phyloP scores from a whole-genome alignment of 2,888 invertebrate genomes.

The Drosophila mimetica region DNA sequence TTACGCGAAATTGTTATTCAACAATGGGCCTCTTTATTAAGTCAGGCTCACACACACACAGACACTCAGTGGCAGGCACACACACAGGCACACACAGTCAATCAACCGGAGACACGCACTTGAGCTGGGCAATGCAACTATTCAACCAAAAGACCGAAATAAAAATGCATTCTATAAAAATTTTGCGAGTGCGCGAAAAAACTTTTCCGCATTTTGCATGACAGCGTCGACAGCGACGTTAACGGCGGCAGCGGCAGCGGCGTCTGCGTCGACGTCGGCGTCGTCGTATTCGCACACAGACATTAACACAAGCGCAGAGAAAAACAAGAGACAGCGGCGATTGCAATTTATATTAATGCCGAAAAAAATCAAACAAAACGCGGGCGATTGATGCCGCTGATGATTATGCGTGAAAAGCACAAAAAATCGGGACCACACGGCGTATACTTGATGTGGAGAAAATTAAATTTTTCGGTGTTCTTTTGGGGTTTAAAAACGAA shows the following conservation, averaged over 20 bases:
- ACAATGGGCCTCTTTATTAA: slow-evolving; percentile 18
- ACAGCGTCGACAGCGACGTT: slow-evolving; percentile 60
- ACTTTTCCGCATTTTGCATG: slow-evolving; percentile 80
- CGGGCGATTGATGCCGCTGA: slow-evolving; percentile 39
- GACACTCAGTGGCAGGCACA: slow-evolving; percentile 14
- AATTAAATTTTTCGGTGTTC: background rate
- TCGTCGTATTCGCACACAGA: slow-evolving; percentile 45
- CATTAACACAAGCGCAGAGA: slow-evolving; percentile 6
- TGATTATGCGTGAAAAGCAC: slow-evolving; percentile 48
- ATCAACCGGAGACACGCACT: slow-evolving; percentile 52
- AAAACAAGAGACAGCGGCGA: slow-evolving; percentile 46
- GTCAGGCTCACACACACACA: slow-evolving; percentile 39
- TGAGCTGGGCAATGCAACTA: slow-evolving; percentile 76
- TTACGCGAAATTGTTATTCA: slow-evolving; percentile 57
- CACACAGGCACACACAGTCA: slow-evolving; percentile 37
- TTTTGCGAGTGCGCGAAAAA: slow-evolving; percentile 80
- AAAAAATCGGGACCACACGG: slow-evolving; percentile 53
- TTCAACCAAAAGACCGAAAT: slow-evolving; percentile 80
- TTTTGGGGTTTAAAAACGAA: background rate
- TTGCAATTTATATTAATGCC: slow-evolving; percentile 49
- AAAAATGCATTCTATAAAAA: slow-evolving; percentile 80
- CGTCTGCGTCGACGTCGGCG: slow-evolving; percentile 47
- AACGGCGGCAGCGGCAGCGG: slow-evolving; percentile 38
- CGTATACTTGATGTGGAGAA: slow-evolving; percentile 65
- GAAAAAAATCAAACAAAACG: slow-evolving; percentile 53